phyloP scores from a whole-genome alignment of 2,888 invertebrate genomes.

The Ferrisia virgata region DNA sequence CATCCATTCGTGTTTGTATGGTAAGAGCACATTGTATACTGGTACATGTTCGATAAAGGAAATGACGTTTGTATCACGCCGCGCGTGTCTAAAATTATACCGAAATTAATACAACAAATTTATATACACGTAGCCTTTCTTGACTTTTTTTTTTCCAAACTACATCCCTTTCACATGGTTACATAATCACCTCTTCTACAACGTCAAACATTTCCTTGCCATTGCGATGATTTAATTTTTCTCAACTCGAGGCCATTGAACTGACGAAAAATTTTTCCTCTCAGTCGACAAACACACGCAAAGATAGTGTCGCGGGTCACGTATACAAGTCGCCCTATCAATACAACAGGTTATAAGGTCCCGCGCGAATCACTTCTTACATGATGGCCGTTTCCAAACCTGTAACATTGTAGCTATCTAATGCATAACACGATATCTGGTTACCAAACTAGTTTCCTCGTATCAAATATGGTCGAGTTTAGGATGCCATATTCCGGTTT shows the following conservation, averaged over 20 bases:
- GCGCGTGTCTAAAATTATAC: not conserved
- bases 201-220: not conserved
- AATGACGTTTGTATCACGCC: not conserved
- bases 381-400: not conserved
- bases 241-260: not conserved
- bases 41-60: not conserved
- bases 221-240: not conserved
- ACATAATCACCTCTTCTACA: not conserved
- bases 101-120: not conserved
- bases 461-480: not conserved
- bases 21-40: no score
- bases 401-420: not conserved
- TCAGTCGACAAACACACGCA: no score
- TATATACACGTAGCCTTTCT: no score
- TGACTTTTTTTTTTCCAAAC: no score
- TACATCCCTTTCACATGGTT: no score
- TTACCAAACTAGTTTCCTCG: not conserved
- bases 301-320: not conserved
- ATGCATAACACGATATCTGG: not conserved
- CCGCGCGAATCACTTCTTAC: not conserved
- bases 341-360: not conserved
- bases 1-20: not conserved
- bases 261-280: not conserved
- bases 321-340: not conserved
- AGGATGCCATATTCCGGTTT: not conserved